Conservation (phyloP, 2,888 invertebrate genomes). For the Perdita meconis region DNA sequence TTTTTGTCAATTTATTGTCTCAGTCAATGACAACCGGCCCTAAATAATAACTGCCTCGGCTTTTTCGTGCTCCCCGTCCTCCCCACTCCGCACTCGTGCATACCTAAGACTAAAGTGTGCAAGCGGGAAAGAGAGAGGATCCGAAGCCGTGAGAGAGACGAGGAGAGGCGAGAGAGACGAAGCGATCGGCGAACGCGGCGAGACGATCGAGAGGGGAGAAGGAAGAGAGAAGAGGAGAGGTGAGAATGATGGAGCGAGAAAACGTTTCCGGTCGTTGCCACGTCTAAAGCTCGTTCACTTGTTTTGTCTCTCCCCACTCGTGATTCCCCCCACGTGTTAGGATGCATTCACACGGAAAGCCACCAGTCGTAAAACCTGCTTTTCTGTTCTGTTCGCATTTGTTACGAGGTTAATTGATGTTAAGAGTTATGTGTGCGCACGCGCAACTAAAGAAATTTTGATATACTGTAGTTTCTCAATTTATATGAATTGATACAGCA, state of each 20-base stretch:
- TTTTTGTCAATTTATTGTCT: constrained; percentile 65
- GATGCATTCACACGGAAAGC: constrained; percentile 70
- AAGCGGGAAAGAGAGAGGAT: constrained; percentile 12
- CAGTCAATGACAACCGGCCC: constrained; percentile 71
- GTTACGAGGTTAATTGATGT: constrained; percentile 56
- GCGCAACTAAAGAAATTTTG: too few species aligned
- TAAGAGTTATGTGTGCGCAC: constrained; percentile 28
- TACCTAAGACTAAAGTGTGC: constrained; percentile 57
- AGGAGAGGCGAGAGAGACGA: constrained; percentile 19
- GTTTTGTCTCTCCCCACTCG: constrained; percentile 76
- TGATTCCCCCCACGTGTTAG: constrained; percentile 56
- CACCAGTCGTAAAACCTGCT: constrained; percentile 57
- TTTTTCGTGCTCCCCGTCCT: constrained; percentile 43
- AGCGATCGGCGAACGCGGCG: neutral
- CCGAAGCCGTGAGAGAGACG: constrained; percentile 27
- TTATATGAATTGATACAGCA: too few species aligned
- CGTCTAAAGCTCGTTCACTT: constrained; percentile 82
- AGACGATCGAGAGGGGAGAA: constrained; percentile 26
- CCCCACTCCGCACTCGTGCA: constrained; percentile 62
- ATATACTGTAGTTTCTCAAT: too few species aligned
- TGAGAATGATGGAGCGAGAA: constrained; percentile 70
- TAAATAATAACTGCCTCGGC: constrained; percentile 72
- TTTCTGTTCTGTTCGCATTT: constrained; percentile 51
- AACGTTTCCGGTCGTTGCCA: constrained; percentile 83
- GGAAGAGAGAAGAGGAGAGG: constrained; percentile 51